Evolutionary conservation across 2,888 invertebrate genomes (phyloP).

Genomic region (Blastobasis adustella): DNA sequence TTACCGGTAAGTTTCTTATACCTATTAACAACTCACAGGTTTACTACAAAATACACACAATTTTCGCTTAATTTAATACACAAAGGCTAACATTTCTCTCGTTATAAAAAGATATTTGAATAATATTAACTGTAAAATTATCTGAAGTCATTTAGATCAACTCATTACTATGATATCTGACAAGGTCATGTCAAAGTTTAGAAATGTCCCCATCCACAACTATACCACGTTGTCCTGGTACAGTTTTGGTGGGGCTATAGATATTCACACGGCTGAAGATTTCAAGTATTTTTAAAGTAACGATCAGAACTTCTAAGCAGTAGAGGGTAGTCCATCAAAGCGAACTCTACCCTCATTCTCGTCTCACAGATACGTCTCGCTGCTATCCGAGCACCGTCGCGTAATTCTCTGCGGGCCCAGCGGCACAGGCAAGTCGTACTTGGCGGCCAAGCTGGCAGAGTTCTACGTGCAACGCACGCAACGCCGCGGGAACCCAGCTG

Average conservation of each 20-base stretch:
- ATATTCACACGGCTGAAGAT: no score
- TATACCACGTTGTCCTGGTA: no score
- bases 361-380: conserved; percentile 80
- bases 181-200: no score
- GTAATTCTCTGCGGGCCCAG: conserved; percentile 97
- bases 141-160: no score
- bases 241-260: no score
- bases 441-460: conserved; percentile 95
- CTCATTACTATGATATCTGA: no score
- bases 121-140: no score
- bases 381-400: conserved; percentile 92
- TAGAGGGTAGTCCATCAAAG: background rate
- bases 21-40: background rate
- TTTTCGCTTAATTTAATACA: background rate
- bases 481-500: conserved; percentile 87
- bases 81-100: no score
- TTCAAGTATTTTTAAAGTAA: no score
- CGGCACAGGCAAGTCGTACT: conserved; percentile 97
- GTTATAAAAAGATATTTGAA: no score
- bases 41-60: background rate
- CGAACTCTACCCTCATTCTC: background rate
- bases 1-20: conserved; percentile 78
- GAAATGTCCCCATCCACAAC: no score
- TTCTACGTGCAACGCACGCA: conserved; percentile 90
- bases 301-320: background rate